Evolutionary conservation across 1,140 invertebrate genomes (phyloP).

Genomic region (Meloidogyne exigua): DNA sequence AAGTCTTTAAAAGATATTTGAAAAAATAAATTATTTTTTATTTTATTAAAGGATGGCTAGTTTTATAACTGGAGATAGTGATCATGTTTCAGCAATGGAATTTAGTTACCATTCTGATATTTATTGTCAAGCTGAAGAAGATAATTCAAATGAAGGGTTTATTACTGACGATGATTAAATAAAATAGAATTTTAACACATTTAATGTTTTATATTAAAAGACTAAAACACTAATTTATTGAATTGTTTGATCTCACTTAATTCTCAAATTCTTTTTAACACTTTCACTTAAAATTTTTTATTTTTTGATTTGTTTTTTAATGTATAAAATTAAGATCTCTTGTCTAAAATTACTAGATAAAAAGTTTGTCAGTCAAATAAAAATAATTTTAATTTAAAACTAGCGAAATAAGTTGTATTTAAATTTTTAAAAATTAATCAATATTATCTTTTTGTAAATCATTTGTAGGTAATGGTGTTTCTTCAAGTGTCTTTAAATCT

Average conservation of each 20-base stretch:
- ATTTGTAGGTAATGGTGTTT: constrained; percentile 37
- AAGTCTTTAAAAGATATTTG: neutral
- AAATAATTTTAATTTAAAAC: no score
- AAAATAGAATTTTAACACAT: neutral
- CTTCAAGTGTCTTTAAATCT: constrained; percentile 38
- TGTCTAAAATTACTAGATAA: no score
- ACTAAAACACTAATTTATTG: neutral
- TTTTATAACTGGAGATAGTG: constrained; percentile 30
- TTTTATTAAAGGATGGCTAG: constrained; percentile 31
- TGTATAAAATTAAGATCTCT: no score
- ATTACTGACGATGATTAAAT: constrained; percentile 19
- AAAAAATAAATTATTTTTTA: neutral
- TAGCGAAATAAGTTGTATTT: neutral
- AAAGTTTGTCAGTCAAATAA: no score
- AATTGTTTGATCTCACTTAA: neutral
- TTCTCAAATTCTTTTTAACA: neutral
- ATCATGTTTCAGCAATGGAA: constrained; percentile 31
- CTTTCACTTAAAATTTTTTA: neutral
- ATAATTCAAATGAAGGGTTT: constrained; percentile 13
- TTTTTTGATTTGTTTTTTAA: no score
- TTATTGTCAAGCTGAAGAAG: constrained; percentile 10
- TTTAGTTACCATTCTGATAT: constrained; percentile 21
- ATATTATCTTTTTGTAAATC: neutral
- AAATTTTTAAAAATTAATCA: neutral
- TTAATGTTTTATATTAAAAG: neutral